Evolutionary conservation across 1,140 invertebrate species (phyloP), one percentile per base, ranked within the genome.

Genomic region (Lepidurus arcticus): DNA sequence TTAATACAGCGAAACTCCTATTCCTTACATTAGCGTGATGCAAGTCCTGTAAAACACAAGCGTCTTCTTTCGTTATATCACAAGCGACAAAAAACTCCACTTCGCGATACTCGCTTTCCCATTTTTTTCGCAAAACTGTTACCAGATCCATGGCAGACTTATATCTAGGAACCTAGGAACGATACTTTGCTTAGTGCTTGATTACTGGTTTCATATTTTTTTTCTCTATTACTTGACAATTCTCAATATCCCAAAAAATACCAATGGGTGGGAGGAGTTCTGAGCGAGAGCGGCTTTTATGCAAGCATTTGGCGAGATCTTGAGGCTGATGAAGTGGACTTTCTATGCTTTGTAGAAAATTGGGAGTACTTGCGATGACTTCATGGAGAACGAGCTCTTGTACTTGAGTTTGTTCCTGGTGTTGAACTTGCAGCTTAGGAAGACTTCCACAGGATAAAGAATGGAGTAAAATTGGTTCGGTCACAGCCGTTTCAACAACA

Each of bases 181-280:
- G 81, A 80, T 79, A 74, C 21, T 74, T 45, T 81, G 79, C 73
- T 74, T 82, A 74, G 80, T 76, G 77, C 34, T 7, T 74, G 73
- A 73, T 73, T 53, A 44, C 9, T 26, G 73, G 24, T 65, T 81
- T 34, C 34, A 34, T 34, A 34, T 34, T 34, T 34, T 34, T 34
- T 34, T 4, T 34, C 34, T 34, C 34, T 3, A 79, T 80, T 81
- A 85, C 91, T 84, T 90, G 89, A 85, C 92, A 94, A 83, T 95
- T 96, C 88, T 96, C 94, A 83, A 96, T 96, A 84, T 96, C 94
- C 94, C 94, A 96, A 86, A 95, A 96, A 74, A 96, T 92, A 76
- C 93, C 94, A 83, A 96, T 91, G 1, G 93, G 92, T 75, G 90
- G 89, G 74, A 90, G 78, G 2, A 42, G 44, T 7, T 26, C 76